Conservation (phyloP, 2,113 vertebrate species). For the Recurvirostra avosetta region DNA sequence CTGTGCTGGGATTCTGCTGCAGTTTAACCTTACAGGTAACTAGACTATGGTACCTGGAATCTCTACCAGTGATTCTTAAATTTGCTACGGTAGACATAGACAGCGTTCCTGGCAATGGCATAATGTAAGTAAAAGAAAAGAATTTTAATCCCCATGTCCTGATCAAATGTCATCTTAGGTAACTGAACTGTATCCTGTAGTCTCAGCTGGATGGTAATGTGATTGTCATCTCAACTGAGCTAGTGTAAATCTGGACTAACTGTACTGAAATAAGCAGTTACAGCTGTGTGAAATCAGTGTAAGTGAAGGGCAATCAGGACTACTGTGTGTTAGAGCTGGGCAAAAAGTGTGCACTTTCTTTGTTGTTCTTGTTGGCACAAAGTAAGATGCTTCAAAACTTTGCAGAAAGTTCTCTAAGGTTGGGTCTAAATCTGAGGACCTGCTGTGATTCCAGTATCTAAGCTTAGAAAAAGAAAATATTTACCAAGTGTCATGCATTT, state of each 20-base stretch:
- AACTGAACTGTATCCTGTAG: background rate
- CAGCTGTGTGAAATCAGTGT: background rate
- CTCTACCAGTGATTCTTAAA: background rate
- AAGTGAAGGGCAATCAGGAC: background rate
- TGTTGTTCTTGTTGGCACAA: background rate
- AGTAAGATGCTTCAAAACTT: background rate
- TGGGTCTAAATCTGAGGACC: background rate
- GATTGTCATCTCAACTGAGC: background rate
- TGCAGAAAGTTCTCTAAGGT: background rate
- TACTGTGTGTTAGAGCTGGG: background rate
- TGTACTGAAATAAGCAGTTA: background rate
- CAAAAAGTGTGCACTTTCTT: background rate
- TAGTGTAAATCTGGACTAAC: background rate
- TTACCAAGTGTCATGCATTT: background rate
- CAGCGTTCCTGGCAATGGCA: accelerated
- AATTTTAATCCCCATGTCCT: background rate
- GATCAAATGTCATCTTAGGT: background rate
- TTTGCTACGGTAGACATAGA: background rate
- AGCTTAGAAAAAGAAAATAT: background rate
- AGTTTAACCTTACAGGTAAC: background rate
- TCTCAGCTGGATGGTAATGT: background rate
- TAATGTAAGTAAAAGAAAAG: background rate
- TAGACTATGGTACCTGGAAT: background rate
- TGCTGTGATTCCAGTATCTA: background rate
- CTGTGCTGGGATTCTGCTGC: background rate